Percentiles rank a stretch among this genome's conserved stretches.
Conservation (phyloP, 2,113 vertebrate species). For the Sapayoa aenigma region DNA sequence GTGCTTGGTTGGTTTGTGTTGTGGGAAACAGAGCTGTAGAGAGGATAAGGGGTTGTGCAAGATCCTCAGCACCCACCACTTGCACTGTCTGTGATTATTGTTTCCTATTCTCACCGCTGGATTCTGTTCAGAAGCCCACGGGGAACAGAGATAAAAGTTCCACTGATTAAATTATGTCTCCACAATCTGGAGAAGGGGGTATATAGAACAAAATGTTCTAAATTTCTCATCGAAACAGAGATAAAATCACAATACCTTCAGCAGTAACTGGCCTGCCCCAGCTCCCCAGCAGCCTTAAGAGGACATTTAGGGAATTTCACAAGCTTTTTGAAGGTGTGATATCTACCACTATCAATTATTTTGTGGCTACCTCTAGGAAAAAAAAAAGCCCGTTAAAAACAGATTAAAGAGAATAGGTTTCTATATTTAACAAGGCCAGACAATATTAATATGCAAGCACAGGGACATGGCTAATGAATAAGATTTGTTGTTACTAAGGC, state of each 20-base stretch:
- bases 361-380: not conserved
- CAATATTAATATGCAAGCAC: not conserved
- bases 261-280: not conserved
- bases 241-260: too few relatives aligned
- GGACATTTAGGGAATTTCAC: not conserved
- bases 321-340: not conserved
- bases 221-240: not conserved
- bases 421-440: constrained; percentile 28
- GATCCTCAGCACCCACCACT: not conserved
- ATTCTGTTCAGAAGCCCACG: not conserved
- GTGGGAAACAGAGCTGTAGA: not conserved
- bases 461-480: not conserved
- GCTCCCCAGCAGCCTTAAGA: not conserved
- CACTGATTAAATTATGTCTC: not conserved
- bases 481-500: not conserved
- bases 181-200: not conserved
- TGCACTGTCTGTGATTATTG: not conserved
- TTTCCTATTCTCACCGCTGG: not conserved
- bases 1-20: not conserved
- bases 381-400: not conserved
- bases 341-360: not conserved
- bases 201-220: not conserved
- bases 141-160: not conserved
- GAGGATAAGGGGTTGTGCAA: not conserved
- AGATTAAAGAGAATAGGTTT: not conserved